Evolutionary conservation across 1,140 invertebrate genomes (phyloP).

Genomic region (Drosophila ironensis): DNA sequence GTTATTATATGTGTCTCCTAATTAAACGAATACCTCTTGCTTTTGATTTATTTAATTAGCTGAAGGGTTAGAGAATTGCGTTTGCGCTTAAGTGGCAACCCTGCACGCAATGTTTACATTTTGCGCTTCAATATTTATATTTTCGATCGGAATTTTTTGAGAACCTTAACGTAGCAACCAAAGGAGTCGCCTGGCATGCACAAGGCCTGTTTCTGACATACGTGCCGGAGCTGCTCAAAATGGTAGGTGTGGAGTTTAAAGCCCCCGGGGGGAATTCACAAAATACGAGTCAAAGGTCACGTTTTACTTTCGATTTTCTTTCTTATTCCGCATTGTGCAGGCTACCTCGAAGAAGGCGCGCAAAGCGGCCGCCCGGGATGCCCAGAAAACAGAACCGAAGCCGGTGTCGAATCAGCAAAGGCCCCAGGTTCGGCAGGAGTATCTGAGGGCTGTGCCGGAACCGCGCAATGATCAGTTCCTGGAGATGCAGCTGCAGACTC

Average conservation of each 20-base stretch:
- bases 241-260: constrained; percentile 2
- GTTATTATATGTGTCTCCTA: too few species aligned
- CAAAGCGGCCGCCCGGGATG: constrained; percentile 4
- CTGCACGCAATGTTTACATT: neutral
- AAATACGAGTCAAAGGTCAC: constrained; percentile 25
- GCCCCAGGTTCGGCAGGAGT: neutral
- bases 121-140: neutral
- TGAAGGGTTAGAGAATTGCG: neutral
- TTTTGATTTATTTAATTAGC: neutral
- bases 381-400: neutral
- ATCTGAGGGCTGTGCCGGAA: neutral
- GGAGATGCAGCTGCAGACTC: constrained; percentile 26
- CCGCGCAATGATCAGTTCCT: constrained; percentile 38
- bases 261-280: too few species aligned
- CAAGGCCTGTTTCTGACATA: neutral
- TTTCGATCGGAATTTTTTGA: too few species aligned
- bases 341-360: constrained; percentile 19
- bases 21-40: too few species aligned
- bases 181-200: neutral
- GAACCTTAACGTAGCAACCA: neutral
- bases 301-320: neutral
- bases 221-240: constrained; percentile 1
- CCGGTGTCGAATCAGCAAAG: neutral
- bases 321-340: constrained; percentile 1
- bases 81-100: neutral